Percentiles rank a stretch among this genome's conserved stretches.
Conservation (phyloP, 2,113 vertebrate species). For the Eublepharis macularius region DNA sequence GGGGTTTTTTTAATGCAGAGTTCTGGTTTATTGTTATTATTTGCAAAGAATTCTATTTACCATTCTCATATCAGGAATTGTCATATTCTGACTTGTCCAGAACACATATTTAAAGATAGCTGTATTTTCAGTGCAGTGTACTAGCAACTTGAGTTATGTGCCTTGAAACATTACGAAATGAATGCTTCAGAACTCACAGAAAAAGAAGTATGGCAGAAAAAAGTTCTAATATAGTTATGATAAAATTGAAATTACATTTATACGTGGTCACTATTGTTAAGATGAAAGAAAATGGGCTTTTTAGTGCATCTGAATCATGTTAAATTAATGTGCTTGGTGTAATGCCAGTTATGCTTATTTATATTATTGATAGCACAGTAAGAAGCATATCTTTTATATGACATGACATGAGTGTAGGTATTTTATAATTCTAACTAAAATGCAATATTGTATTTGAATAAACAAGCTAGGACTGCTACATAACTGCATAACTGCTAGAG, state of each 20-base stretch:
- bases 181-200: neutral
- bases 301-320: neutral
- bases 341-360: neutral
- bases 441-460: neutral
- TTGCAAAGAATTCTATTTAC: neutral
- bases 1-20: neutral
- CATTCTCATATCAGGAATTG: neutral
- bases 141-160: constrained; percentile 3
- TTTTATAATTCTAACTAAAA: constrained; percentile 17
- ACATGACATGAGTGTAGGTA: too few species aligned
- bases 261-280: neutral
- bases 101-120: neutral
- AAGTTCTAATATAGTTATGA: constrained; percentile 10
- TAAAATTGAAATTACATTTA: neutral
- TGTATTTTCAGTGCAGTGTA: neutral
- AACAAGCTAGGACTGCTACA: neutral
- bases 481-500: neutral
- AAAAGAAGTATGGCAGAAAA: constrained; percentile 5
- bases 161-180: neutral
- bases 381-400: neutral
- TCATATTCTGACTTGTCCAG: neutral
- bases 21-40: neutral
- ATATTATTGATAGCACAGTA: neutral
- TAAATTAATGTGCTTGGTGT: neutral
- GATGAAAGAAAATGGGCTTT: neutral